Base-by-base conservation (phyloP, 2,113 vertebrate species). In the Anoura caudifer region DNA sequence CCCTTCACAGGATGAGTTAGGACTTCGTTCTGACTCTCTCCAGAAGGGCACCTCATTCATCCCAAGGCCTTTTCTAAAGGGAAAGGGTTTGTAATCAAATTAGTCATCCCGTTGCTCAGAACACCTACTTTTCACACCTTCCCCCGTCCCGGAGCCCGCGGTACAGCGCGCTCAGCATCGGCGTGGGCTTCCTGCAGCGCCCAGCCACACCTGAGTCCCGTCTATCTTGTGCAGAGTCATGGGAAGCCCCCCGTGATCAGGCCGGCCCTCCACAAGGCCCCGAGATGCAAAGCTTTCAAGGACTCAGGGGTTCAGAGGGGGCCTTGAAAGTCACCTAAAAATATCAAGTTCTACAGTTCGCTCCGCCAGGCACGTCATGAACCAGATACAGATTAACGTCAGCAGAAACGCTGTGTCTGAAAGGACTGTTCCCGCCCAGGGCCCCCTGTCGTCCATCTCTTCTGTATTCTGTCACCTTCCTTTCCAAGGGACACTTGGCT, bases 11-110 rank as follows among this genome's bases (percentile, higher is more conserved):
- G 61, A 77, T 33, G 26, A 91, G 43, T 75, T 73, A 73, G 33
- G 67, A 65, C 47, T 91, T 72, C 47, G 10, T 77, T 70, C 38
- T 61, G 63, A 52, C 17, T 87, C n/a, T n/a, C n/a, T 86, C 63
- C 54, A 45, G 89, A 94, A 88, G 50, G 50, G 80, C 50, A 47
- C 80, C 50, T 91, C 80, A 95, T 75, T 95, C 63, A 84, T 67
- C 54, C 13, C 26, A 56, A 85, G n/a, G 11, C 91, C 69, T 94
- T 45, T 47, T 97, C n/a, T 56, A 65, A 81, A 89, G 80, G 38
- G 82, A 69, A 94, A 87, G 54, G 22, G 26, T 89, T 56, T 95
- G 41, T 52, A 83, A 59, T 56, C 69, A 91, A 67, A 70, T 91
- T 38, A 72, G 86, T 90, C 38, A 72, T 7, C 45, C 31, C 5